Evolutionary conservation across 2,888 invertebrate species (phyloP).

Genomic region (Leucophenga maculata): DNA sequence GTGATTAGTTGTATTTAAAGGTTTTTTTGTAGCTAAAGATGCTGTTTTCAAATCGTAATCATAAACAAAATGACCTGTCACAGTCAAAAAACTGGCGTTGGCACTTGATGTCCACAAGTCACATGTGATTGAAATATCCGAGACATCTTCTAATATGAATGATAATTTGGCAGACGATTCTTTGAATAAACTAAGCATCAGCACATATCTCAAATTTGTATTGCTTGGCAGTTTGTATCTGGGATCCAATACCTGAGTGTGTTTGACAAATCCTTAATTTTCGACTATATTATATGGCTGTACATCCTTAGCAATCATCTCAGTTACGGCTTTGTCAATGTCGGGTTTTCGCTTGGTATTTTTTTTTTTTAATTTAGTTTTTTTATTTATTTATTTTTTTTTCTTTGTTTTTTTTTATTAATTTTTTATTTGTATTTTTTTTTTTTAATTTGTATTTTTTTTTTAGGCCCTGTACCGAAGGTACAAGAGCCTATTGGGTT

Average conservation of each 20-base stretch:
- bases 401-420: too few relatives aligned
- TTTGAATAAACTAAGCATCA: not conserved
- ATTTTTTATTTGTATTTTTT: too few relatives aligned
- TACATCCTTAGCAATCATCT: slow-evolving; percentile 41
- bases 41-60: slow-evolving; percentile 18
- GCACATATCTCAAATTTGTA: slow-evolving; percentile 42
- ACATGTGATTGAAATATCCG: too few relatives aligned
- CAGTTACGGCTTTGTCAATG: slow-evolving; percentile 12
- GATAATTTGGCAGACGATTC: too few relatives aligned
- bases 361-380: too few relatives aligned
- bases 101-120: slow-evolving; percentile 21
- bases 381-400: too few relatives aligned
- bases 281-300: slow-evolving; percentile 60
- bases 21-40: too few relatives aligned
- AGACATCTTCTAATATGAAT: too few relatives aligned
- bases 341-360: too few relatives aligned
- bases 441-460: too few relatives aligned
- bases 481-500: too few relatives aligned
- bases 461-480: too few relatives aligned
- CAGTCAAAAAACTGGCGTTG: slow-evolving; percentile 20
- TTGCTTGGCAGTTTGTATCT: slow-evolving; percentile 44
- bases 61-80: slow-evolving; percentile 22
- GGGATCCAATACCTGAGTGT: slow-evolving; percentile 10
- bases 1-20: slow-evolving; percentile 7
- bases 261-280: slow-evolving; percentile 52